These are phyloP conservation scores for Malurus splendens DNA, from an alignment of 2,797 vertebrate genomes.

Conservation along the genomic window DNA sequence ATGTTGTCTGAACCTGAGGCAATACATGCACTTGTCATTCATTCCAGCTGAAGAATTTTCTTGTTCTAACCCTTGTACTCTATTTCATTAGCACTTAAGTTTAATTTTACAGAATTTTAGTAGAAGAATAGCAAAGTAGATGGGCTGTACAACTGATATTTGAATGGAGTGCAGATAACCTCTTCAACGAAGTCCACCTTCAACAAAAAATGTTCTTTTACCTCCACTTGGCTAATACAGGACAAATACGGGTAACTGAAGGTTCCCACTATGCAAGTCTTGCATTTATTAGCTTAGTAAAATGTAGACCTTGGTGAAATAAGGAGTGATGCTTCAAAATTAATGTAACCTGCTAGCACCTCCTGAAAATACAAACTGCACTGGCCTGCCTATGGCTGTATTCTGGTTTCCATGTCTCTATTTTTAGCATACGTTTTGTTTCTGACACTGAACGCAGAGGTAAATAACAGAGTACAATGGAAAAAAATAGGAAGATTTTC, in stretches of 20 bases:
- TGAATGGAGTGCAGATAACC: not conserved
- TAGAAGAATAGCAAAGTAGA: not conserved
- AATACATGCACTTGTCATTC: not conserved
- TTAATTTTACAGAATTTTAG: not conserved
- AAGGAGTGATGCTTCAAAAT: not conserved
- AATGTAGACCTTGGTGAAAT: not conserved
- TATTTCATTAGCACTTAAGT: not conserved
- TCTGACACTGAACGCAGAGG: not conserved
- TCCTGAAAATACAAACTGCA: not conserved
- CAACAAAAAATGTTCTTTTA: not conserved
- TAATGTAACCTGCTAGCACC: not conserved
- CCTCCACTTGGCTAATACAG: not conserved
- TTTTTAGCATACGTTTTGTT: not conserved
- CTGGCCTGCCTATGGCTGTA: not conserved
- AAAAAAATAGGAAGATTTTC: not conserved
- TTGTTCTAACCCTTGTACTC: not conserved
- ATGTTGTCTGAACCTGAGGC: not conserved
- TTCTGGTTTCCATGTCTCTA: not conserved
- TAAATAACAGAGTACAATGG: not conserved
- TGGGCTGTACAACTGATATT: not conserved
- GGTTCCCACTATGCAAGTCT: not conserved
- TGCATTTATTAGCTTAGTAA: not conserved
- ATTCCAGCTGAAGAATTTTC: not conserved
- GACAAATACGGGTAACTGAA: not conserved
- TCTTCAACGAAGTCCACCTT: not conserved